Conservation (phyloP, 1,140 invertebrate species). For the Ceratoteleas bidentatus region DNA sequence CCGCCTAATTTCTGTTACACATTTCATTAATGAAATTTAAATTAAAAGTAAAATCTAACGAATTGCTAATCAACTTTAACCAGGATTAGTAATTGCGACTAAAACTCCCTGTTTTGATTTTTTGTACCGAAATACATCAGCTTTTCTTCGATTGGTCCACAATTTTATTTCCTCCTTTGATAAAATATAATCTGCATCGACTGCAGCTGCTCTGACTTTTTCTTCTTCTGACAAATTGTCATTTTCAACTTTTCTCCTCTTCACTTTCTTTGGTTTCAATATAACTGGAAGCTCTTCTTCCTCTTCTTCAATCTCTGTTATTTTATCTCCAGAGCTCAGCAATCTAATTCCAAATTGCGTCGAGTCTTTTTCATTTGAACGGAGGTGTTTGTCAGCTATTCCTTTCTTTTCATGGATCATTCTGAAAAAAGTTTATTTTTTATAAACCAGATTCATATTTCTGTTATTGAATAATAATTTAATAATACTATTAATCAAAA, state of each 20-base stretch:
- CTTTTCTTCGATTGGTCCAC: slow-evolving; percentile 68
- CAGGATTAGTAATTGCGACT: slow-evolving; percentile 16
- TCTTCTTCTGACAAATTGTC: slow-evolving; percentile 5
- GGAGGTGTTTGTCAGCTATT: slow-evolving; percentile 17
- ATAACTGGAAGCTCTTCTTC: neutral
- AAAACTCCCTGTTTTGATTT: slow-evolving; percentile 67
- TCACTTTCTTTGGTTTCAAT: slow-evolving; percentile 35
- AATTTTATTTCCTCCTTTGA: slow-evolving; percentile 65
- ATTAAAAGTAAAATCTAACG: no score
- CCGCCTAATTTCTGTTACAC: no score
- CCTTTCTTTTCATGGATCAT: slow-evolving; percentile 34
- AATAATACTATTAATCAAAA: no score
- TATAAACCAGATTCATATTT: no score
- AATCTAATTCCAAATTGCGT: slow-evolving; percentile 68
- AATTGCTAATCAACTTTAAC: no score
- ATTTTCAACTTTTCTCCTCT: slow-evolving; percentile 28
- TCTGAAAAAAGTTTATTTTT: slow-evolving; percentile 30
- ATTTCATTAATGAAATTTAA: no score
- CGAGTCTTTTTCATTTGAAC: slow-evolving; percentile 2
- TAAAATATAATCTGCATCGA: slow-evolving; percentile 69
- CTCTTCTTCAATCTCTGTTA: slow-evolving; percentile 36
- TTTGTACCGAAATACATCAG: slow-evolving; percentile 72
- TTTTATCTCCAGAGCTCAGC: slow-evolving; percentile 58
- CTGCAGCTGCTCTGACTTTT: slow-evolving; percentile 67
- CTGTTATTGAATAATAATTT: no score